Evolutionary conservation across 2,113 vertebrate species (phyloP).

Genomic region (Sminthopsis crassicaudata): DNA sequence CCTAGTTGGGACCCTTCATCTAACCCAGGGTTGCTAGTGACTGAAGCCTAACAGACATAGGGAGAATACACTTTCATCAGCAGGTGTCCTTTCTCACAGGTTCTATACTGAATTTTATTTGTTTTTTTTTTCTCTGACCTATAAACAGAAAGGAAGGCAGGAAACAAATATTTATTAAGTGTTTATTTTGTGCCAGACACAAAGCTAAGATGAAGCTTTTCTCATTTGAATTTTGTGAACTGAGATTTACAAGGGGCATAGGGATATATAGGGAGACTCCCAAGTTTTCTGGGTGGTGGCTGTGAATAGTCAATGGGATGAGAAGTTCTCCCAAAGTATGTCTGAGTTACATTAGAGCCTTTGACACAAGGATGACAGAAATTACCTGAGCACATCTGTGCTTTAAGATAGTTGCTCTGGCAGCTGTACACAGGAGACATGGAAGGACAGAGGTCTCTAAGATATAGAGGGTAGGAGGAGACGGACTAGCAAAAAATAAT

Average conservation of each 20-base stretch:
- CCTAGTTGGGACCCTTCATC: not conserved
- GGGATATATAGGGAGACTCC: not conserved
- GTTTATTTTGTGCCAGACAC: not conserved
- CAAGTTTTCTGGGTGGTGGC: not conserved
- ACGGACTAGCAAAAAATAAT: not conserved
- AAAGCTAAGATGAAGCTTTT: not conserved
- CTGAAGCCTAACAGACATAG: not conserved
- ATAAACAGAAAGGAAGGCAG: not conserved
- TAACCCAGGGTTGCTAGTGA: too few species aligned
- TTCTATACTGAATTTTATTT: not conserved
- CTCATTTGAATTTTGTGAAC: not conserved
- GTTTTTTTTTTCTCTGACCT: not conserved
- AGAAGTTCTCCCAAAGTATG: not conserved
- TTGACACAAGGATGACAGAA: not conserved
- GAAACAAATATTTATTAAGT: not conserved
- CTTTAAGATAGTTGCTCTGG: not conserved
- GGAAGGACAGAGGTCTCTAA: not conserved
- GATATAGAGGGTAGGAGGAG: not conserved
- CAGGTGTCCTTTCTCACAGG: not conserved
- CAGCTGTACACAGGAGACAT: not conserved
- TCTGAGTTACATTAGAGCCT: not conserved
- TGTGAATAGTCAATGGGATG: not conserved
- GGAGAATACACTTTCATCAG: not conserved
- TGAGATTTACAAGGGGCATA: not conserved
- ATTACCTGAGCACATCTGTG: not conserved